Base-by-base conservation (phyloP, 2,113 vertebrate genomes). In the Lucifuga dentata region DNA sequence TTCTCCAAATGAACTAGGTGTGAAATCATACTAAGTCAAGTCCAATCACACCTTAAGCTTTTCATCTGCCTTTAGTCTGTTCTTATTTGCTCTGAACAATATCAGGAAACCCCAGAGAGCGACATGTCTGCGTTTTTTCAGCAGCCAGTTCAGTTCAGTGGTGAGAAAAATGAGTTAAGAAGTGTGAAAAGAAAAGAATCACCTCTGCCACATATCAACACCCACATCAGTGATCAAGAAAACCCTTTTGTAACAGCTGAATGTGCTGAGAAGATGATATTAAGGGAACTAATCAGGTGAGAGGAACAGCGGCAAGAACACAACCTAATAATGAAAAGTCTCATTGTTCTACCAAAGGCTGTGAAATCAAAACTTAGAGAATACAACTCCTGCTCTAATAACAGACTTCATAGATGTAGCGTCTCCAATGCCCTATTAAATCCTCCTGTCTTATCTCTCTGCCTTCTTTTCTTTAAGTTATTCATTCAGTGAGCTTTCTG, bases 401-500 rank as follows among this genome's bases (percentile, higher is more conserved):
- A 69, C 63, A 63, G 49, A 21, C 75, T 59, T 49, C 49, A 36
- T 26, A 48, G 48, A 55, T 63, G 3, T 46, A 71, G 74, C 24
- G 51, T 73, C 75, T 78, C 26, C 50, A 21, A 38, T 49, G 29
- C 19, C 3, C 67, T 32, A 79, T 76, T 68, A 72, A 76, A 64
- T 35, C 68, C 59, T 60, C 45, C 53, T 66, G 61, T 55, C 11
- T 1, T 16, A 43, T 16, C 40, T 21, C 32, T 29, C 26, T 44
- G 52, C 49, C 40, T 43, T 41, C 41, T 56, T 2, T 33, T 76
- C 66, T 15, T 63, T 67, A 39, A 39, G 74, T 38, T 59, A 67
- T 64, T 45, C 71, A 8, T 60, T 71, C 52, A 52, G 57, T 44
- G 80, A 67, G 76, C 62, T 75, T 83, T 72, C 19, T 19, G 39